A percentile compares a stretch with the other conserved stretches of the same genome.
These are phyloP conservation scores for Elanoides forficatus DNA, from an alignment of 2,113 vertebrate species.

Conservation along the genomic window DNA sequence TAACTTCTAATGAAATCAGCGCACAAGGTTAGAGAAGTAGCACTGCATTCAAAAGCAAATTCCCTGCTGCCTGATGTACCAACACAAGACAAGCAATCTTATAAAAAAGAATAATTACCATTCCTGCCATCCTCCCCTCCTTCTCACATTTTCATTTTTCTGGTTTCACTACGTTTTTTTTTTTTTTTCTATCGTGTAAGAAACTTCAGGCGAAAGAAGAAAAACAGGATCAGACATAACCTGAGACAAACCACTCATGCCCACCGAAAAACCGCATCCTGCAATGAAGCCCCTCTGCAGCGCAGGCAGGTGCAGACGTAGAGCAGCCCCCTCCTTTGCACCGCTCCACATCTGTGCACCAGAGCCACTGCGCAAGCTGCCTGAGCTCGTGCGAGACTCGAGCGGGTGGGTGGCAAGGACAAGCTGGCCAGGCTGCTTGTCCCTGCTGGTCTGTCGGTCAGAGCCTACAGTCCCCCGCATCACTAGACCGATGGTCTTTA, in stretches of 20 bases:
- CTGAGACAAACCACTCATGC: background rate
- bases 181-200: background rate
- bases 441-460: background rate
- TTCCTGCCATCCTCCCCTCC: background rate
- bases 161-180: background rate
- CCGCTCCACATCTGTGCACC: no score
- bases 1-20: background rate
- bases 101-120: background rate
- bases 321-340: background rate
- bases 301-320: background rate
- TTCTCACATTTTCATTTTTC: background rate
- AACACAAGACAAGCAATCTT: background rate
- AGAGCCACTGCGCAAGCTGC: background rate
- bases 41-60: background rate
- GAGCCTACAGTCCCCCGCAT: background rate
- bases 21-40: background rate
- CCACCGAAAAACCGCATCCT: background rate
- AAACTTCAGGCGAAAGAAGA: background rate
- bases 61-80: background rate
- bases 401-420: background rate
- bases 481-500: background rate
- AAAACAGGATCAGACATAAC: background rate
- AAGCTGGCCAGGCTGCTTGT: background rate
- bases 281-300: background rate
- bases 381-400: background rate